Evolutionary conservation across 2,888 invertebrate species (phyloP), one percentile per base, ranked within the genome.

Genomic region (Quadroppia sp.): DNA sequence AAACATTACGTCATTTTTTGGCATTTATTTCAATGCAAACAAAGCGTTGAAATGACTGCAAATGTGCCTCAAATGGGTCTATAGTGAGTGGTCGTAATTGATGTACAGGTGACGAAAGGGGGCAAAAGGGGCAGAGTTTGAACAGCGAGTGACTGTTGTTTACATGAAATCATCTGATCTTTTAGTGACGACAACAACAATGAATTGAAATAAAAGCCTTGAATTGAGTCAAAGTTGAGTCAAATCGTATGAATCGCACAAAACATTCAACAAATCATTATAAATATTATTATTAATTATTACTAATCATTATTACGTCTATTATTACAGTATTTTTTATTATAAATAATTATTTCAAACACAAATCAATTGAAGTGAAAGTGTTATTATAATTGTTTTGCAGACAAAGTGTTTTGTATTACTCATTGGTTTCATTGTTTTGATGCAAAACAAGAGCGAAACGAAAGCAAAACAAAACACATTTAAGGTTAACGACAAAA

Each of bases 181-280:
- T n/a, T n/a, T n/a, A n/a, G n/a, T n/a, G 23, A 53, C 53, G 23
- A 53, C 53, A 53, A 53, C 53, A 53, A 53, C 53, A 53, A 53
- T 53, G 15, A 42, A 42, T 7, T 20, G 53, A n/a, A 9, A 17
- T 23, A 20, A 23, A 53, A 53, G 53, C 53, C 53, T 53, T 53
- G 53, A 53, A 23, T 53, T 23, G 53, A 53, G 53, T 53, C 23
- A n/a, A n/a, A n/a, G n/a, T n/a, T n/a, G n/a, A n/a, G n/a, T n/a
- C n/a, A n/a, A 53, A 53, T 53, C 53, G 53, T 23, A 53, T 53
- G 53, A 53, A 53, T 53, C 53, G 53, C 53, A 53, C 53, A n/a
- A 53, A 53, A 23, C 20, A 53, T 23, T 23, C n/a, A 53, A 20
- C n/a, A n/a, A n/a, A n/a, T n/a, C n/a, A n/a, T n/a, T n/a, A n/a